Conservation (phyloP, 2,888 invertebrate species). For the Pocota personata region DNA sequence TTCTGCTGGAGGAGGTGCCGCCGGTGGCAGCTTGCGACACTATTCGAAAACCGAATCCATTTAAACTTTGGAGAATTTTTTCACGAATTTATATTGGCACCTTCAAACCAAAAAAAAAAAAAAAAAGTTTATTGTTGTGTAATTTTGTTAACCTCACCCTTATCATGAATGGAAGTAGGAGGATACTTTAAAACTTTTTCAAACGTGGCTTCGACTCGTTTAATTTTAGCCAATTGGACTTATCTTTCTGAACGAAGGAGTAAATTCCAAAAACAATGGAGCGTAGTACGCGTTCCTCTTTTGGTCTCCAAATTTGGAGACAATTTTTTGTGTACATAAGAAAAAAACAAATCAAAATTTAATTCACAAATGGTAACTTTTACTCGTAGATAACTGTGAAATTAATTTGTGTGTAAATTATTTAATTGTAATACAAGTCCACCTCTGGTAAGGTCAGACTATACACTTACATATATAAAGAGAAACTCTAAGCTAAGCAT, state of each 20-base stretch:
- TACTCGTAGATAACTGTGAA: slow-evolving; percentile 35
- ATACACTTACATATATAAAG: slow-evolving; percentile 34
- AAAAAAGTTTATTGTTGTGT: slow-evolving; percentile 2
- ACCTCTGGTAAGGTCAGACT: slow-evolving; percentile 56
- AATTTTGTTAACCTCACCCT: background rate
- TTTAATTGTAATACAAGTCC: slow-evolving; percentile 34
- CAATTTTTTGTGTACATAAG: slow-evolving; percentile 43
- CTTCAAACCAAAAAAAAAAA: slow-evolving; percentile 27
- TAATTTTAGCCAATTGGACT: background rate
- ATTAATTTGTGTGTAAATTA: slow-evolving; percentile 48
- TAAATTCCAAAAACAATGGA: background rate
- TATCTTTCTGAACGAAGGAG: background rate
- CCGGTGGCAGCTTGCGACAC: slow-evolving; percentile 76
- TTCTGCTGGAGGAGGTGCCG: slow-evolving; percentile 38
- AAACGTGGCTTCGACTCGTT: background rate
- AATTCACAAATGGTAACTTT: slow-evolving; percentile 47
- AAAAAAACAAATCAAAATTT: slow-evolving; percentile 4
- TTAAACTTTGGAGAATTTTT: slow-evolving; percentile 76
- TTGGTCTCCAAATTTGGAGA: slow-evolving; percentile 1
- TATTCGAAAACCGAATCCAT: slow-evolving; percentile 82
- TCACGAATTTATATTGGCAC: slow-evolving; percentile 49
- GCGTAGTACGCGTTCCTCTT: background rate
- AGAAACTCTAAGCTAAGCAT: slow-evolving; percentile 38
- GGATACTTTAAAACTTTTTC: slow-evolving; percentile 7
- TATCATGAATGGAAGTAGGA: background rate